phyloP scores from a whole-genome alignment of 2,113 vertebrate species.

The Petrocephalus zakoni region DNA sequence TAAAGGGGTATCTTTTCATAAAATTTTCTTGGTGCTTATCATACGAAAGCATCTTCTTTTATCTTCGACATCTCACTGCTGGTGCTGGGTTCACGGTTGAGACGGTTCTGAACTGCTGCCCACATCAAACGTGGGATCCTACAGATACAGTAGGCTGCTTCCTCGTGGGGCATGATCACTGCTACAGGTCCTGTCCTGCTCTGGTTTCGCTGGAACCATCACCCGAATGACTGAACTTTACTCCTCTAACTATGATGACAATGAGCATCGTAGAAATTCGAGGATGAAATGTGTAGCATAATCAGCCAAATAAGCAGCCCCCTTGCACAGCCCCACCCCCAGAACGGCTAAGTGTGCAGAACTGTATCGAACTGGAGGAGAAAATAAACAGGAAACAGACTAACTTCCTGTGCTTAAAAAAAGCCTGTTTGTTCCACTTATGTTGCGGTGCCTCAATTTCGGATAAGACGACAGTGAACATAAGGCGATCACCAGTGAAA shows the following conservation, averaged over 20 bases:
- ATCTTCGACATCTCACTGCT: no score
- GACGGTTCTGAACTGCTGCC: not conserved
- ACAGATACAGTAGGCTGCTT: not conserved
- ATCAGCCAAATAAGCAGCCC: not conserved
- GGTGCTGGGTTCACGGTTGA: not conserved
- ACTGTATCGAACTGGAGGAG: not conserved
- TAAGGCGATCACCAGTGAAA: not conserved
- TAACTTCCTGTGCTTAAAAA: not conserved
- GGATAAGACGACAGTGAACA: not conserved
- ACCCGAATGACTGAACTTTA: not conserved
- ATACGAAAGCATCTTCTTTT: not conserved
- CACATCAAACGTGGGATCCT: not conserved
- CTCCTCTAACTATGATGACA: not conserved
- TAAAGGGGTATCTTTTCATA: not conserved
- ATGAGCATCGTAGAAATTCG: not conserved
- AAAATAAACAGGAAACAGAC: constrained; percentile 7
- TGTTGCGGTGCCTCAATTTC: not conserved
- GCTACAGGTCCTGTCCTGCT: not conserved
- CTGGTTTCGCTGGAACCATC: not conserved
- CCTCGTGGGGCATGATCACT: not conserved
- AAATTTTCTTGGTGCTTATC: not conserved
- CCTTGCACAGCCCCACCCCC: not conserved
- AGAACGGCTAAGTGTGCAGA: not conserved
- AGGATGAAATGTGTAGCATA: not conserved
- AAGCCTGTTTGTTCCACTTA: not conserved